Conservation (phyloP, 2,113 vertebrate species). For the Saccopteryx leptura region DNA sequence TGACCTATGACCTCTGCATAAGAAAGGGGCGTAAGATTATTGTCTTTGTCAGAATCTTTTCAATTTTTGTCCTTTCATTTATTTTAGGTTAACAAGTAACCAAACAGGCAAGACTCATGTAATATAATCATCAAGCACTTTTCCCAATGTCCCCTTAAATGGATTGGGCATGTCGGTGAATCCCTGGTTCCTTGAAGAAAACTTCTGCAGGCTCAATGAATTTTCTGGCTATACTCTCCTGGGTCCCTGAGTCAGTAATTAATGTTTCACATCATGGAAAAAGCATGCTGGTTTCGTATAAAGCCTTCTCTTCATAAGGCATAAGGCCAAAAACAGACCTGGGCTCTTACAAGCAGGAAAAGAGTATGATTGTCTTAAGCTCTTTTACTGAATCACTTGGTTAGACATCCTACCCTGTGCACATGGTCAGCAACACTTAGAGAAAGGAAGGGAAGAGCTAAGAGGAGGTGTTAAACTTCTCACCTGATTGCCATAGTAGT, state of each 20-base stretch:
- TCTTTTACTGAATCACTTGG: neutral
- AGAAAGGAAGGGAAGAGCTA: neutral
- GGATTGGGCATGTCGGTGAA: neutral
- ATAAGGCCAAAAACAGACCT: neutral
- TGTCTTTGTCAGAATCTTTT: neutral
- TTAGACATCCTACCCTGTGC: neutral
- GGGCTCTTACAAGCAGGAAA: neutral
- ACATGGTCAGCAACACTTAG: neutral
- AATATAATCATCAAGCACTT: neutral
- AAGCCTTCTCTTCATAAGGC: neutral
- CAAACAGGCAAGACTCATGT: neutral
- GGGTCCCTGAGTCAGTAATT: neutral
- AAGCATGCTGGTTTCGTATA: neutral
- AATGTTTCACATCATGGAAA: neutral
- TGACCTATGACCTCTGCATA: neutral
- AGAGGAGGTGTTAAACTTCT: neutral
- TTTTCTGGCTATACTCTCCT: neutral
- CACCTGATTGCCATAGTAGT: neutral
- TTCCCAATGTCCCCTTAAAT: neutral
- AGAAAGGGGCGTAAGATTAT: neutral
- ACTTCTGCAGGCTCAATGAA: neutral
- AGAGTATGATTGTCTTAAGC: neutral
- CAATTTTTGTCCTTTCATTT: neutral
- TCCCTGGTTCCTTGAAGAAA: neutral
- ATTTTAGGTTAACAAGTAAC: neutral